These are phyloP conservation scores for Lagodon rhomboides DNA, from an alignment of 2,797 vertebrate species.

Conservation along the genomic window DNA sequence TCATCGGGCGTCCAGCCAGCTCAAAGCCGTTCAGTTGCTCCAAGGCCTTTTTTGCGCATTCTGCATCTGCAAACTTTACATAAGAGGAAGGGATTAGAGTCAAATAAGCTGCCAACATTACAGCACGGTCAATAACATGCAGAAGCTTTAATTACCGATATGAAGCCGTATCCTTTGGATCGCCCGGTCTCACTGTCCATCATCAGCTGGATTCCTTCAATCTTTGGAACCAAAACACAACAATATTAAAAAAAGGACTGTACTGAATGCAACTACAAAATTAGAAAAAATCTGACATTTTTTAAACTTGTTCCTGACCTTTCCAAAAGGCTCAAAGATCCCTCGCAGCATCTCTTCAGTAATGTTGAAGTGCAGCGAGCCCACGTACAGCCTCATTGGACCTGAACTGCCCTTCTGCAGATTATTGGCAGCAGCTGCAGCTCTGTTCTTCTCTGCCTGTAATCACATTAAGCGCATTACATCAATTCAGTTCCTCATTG, in stretches of 20 bases:
- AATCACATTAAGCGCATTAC: conserved; percentile 3
- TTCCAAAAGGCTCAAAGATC: conserved; percentile 98
- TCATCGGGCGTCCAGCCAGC: conserved; percentile 97
- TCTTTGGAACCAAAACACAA: conserved; percentile 79
- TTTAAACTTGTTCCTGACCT: conserved; percentile 79
- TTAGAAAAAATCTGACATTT: not conserved
- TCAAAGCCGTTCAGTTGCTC: conserved; percentile 99
- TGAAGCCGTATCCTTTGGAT: conserved; percentile 99
- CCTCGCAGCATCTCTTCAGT: conserved; percentile 99
- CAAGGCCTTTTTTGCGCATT: conserved; percentile 98
- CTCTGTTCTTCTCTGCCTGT: conserved; percentile 98
- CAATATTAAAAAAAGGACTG: not conserved
- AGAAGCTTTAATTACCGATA: conserved; percentile 88
- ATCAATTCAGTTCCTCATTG: not conserved
- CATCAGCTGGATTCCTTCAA: conserved; percentile 99
- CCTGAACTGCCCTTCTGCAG: conserved; percentile 97
- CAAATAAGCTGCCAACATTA: no score
- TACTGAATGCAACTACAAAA: not conserved
- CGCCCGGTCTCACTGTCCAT: conserved; percentile 99
- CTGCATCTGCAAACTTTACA: conserved; percentile 96
- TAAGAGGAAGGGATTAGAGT: not conserved
- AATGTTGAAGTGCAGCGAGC: conserved; percentile 98
- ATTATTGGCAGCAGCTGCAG: conserved; percentile 96
- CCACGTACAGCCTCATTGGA: conserved; percentile 98
- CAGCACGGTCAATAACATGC: not conserved